Percentiles rank a stretch among this genome's conserved stretches.
These are phyloP conservation scores for Diacarnus erythraeanus DNA, from an alignment of 37 sponge, comb jelly and placozoan species.

Conservation along the genomic window DNA sequence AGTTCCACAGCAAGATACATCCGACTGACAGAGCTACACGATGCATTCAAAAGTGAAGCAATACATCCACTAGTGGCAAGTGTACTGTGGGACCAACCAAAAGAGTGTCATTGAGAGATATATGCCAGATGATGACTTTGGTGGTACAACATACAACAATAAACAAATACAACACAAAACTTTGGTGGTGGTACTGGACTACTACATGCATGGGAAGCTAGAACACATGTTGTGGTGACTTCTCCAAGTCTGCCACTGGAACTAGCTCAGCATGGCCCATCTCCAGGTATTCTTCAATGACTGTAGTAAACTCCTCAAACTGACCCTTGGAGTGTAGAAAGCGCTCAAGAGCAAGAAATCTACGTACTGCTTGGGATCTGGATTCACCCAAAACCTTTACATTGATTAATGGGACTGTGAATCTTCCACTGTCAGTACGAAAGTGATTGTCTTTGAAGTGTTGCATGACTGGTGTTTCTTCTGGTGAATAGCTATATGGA, in stretches of 20 bases:
- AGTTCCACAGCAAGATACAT: slow-evolving; percentile 10
- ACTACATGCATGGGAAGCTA: no score
- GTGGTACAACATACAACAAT: neutral
- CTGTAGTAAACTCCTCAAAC: neutral
- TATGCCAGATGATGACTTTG: neutral
- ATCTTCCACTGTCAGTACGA: slow-evolving; percentile 21
- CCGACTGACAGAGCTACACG: neutral
- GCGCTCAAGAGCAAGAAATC: neutral
- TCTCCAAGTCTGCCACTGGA: neutral
- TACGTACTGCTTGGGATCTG: neutral
- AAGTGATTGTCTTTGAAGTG: no score
- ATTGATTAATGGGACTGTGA: slow-evolving; percentile 36
- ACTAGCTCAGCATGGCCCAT: neutral
- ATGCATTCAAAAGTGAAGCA: neutral
- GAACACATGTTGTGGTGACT: neutral
- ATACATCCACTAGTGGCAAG: neutral
- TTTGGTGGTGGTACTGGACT: slow-evolving; percentile 1
- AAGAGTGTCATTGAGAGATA: neutral
- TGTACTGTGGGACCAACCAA: neutral
- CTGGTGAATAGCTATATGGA: no score
- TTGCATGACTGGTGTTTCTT: no score
- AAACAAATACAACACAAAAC: neutral
- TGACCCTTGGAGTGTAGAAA: neutral
- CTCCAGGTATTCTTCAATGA: neutral
- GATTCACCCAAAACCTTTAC: slow-evolving; percentile 35